Conservation (phyloP, 2,888 invertebrate species). For the Daptonema setosum region DNA sequence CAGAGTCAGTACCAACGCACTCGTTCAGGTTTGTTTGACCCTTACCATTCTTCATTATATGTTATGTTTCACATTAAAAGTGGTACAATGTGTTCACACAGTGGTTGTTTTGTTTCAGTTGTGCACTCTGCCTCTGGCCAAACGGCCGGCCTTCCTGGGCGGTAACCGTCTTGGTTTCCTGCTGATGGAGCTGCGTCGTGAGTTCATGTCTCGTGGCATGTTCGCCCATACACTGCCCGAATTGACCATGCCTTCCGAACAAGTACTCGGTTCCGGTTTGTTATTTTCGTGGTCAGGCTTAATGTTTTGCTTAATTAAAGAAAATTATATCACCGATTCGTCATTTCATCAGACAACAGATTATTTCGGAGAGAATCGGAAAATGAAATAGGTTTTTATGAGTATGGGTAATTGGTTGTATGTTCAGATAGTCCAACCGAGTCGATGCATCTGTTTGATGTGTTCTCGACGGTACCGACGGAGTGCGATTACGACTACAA, state of each 20-base stretch:
- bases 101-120: constrained; percentile 19
- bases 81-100: constrained; percentile 10
- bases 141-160: constrained; percentile 23
- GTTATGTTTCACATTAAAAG: too few relatives aligned
- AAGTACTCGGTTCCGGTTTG: constrained; percentile 1
- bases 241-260: constrained; percentile 10
- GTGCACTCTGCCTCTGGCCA: constrained; percentile 18
- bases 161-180: constrained; percentile 24
- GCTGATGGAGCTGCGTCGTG: constrained; percentile 23
- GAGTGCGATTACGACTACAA: not conserved
- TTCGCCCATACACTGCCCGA: constrained; percentile 21
- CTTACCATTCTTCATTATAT: too few relatives aligned
- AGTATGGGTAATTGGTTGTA: too few relatives aligned
- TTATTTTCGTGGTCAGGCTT: too few relatives aligned
- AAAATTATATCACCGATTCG: too few relatives aligned
- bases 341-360: too few relatives aligned
- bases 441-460: not conserved
- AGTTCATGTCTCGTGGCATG: constrained; percentile 19
- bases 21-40: too few relatives aligned
- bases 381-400: too few relatives aligned
- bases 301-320: too few relatives aligned
- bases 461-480: not conserved
- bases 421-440: not conserved
- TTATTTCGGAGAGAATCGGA: too few relatives aligned
- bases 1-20: not conserved